Conservation (phyloP, 1,140 invertebrate genomes). For the Sitodiplosis mosellana region DNA sequence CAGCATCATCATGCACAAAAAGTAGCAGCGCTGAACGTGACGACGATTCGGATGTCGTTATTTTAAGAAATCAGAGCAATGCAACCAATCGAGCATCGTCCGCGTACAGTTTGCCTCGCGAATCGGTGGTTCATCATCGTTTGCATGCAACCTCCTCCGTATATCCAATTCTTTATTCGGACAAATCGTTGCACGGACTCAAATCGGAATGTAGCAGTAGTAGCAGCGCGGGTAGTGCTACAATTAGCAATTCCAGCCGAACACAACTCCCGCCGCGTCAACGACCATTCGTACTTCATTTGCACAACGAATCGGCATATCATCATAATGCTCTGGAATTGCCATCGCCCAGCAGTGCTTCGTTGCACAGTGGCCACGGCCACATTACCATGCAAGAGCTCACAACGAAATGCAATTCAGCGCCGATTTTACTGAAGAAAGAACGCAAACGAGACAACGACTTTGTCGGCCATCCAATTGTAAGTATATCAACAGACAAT, state of each 20-base stretch:
- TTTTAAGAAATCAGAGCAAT: background rate
- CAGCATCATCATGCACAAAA: slow-evolving; percentile 2
- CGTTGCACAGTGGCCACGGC: slow-evolving; percentile 20
- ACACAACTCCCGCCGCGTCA: background rate
- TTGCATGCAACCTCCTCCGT: too few relatives aligned
- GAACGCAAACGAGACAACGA: slow-evolving; percentile 17
- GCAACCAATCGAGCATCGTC: background rate
- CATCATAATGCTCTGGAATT: slow-evolving; percentile 16
- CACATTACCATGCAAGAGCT: slow-evolving; percentile 18
- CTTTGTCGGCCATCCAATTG: slow-evolving; percentile 20
- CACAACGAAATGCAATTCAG: slow-evolving; percentile 23
- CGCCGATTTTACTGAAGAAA: slow-evolving; percentile 21
- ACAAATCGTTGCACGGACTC: too few relatives aligned
- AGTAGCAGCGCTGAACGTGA: slow-evolving; percentile 3
- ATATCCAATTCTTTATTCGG: too few relatives aligned
- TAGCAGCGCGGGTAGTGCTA: too few relatives aligned
- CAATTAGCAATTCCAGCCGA: too few relatives aligned
- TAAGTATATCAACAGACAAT: slow-evolving; percentile 5
- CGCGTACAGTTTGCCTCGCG: too few relatives aligned
- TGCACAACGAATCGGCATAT: slow-evolving; percentile 2
- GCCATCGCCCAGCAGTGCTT: slow-evolving; percentile 22
- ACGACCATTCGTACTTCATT: background rate
- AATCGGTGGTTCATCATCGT: too few relatives aligned
- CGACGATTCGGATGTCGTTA: background rate
- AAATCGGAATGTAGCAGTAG: too few relatives aligned